Evolutionary conservation across 2,888 invertebrate genomes (phyloP).

Genomic region (Diloba caeruleocephala): DNA sequence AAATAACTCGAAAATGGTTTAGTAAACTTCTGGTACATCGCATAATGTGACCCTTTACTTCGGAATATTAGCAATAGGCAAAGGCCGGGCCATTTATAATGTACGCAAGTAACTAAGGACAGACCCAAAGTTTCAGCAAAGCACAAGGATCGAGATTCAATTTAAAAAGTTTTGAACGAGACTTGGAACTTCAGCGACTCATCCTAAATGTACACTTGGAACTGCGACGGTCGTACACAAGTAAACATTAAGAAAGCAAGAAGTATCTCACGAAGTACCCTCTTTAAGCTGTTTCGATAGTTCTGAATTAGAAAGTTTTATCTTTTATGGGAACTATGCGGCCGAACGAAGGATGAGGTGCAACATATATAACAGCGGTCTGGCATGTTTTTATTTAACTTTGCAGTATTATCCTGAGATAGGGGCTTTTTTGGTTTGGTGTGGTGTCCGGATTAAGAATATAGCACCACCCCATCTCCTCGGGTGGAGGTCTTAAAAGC

Average conservation of each 20-base stretch:
- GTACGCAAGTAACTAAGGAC: slow-evolving; percentile 63
- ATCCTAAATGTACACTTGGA: slow-evolving; percentile 58
- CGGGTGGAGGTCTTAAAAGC: no score
- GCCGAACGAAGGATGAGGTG: slow-evolving; percentile 17
- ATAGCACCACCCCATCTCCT: no score
- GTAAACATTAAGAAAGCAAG: slow-evolving; percentile 52
- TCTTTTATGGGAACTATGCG: slow-evolving; percentile 28
- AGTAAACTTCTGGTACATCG: slow-evolving; percentile 31
- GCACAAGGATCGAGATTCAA: slow-evolving; percentile 69
- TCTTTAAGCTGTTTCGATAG: slow-evolving; percentile 50
- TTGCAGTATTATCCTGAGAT: no score
- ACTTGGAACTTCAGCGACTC: slow-evolving; percentile 56
- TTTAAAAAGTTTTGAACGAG: slow-evolving; percentile 75
- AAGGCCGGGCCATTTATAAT: slow-evolving; percentile 67
- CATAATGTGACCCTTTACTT: slow-evolving; percentile 45
- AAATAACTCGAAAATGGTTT: slow-evolving; percentile 43
- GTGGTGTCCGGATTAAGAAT: no score
- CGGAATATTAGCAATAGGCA: slow-evolving; percentile 48
- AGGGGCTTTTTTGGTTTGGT: no score
- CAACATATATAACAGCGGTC: slow-evolving; percentile 34
- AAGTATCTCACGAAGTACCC: slow-evolving; percentile 33
- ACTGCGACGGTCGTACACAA: slow-evolving; percentile 47
- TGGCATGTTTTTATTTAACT: no score
- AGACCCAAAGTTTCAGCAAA: slow-evolving; percentile 50
- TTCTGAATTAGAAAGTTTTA: slow-evolving; percentile 47